These are phyloP conservation scores for Eurosta solidaginis DNA, from an alignment of 1,140 invertebrate species.

Conservation along the genomic window DNA sequence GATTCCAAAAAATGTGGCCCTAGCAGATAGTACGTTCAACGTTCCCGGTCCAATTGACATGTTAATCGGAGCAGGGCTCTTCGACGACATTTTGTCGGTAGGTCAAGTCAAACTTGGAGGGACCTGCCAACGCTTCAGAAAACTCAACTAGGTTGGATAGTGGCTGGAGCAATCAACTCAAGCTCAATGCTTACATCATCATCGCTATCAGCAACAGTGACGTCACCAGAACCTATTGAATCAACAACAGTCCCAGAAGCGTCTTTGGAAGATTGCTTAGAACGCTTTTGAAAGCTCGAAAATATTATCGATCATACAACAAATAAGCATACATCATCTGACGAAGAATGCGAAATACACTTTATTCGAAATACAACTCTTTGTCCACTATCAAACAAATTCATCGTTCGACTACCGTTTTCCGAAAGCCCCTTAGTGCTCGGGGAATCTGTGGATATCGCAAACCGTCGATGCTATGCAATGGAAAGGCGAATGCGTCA, in stretches of 20 bases:
- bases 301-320: neutral
- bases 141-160: neutral
- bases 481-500: neutral
- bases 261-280: neutral
- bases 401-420: slow-evolving; percentile 16
- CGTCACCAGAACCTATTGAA: neutral
- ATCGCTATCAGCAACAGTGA: neutral
- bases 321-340: neutral
- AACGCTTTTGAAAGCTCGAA: neutral
- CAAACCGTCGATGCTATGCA: neutral
- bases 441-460: neutral
- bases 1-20: no score
- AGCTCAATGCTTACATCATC: neutral
- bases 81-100: no score
- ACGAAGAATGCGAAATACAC: neutral
- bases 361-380: neutral
- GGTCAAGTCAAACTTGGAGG: neutral
- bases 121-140: neutral
- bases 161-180: neutral
- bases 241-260: neutral
- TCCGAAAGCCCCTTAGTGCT: neutral
- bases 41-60: no score
- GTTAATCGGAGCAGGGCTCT: no score
- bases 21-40: no score
- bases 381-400: neutral